phyloP scores from a whole-genome alignment of 1,140 invertebrate species.

The Hirudo medicinalis region DNA sequence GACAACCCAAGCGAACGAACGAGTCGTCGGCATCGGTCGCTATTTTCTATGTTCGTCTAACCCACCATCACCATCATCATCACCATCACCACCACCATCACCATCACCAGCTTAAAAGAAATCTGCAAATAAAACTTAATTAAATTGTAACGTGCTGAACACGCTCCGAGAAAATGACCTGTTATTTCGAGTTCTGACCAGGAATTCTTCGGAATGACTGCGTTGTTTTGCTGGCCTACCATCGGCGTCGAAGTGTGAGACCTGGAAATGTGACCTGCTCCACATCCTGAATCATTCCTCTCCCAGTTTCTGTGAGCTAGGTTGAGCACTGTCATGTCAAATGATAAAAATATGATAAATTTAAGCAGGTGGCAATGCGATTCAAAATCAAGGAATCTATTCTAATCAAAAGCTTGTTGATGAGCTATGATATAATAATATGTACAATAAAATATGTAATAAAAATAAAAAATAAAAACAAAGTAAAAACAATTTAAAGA shows the following conservation, averaged over 20 bases:
- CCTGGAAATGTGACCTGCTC: neutral
- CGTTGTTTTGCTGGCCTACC: neutral
- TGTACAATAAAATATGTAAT: too few species aligned
- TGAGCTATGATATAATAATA: too few species aligned
- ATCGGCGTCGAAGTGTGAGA: neutral
- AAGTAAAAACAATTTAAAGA: too few species aligned
- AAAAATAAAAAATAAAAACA: too few species aligned
- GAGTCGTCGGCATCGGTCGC: too few species aligned
- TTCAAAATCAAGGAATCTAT: too few species aligned
- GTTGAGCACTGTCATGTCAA: neutral
- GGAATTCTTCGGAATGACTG: neutral
- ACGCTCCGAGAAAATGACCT: neutral
- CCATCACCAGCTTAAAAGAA: neutral
- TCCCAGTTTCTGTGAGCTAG: constrained; percentile 3
- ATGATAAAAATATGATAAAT: neutral
- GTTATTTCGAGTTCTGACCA: constrained; percentile 9
- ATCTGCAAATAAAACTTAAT: neutral
- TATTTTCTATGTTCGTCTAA: neutral
- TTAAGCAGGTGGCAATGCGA: too few species aligned
- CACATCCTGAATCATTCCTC: constrained; percentile 7
- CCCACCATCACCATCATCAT: neutral
- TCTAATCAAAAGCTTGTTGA: too few species aligned
- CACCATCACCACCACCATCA: neutral
- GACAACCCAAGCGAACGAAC: too few species aligned
- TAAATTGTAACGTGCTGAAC: neutral